phyloP scores from a whole-genome alignment of 2,113 vertebrate species.

The Lanius ludovicianus region DNA sequence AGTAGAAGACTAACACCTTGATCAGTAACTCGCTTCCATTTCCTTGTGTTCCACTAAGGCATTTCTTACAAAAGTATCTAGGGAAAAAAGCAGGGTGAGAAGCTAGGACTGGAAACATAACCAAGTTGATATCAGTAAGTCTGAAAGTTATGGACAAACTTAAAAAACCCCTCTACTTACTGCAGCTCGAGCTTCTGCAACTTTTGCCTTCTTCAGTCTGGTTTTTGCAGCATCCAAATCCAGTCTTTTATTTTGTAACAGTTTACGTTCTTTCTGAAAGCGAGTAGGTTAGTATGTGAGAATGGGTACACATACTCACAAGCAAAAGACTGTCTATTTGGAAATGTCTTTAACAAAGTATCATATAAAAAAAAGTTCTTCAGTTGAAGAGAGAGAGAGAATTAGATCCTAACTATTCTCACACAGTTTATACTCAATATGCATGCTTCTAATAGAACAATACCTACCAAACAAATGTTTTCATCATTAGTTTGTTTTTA shows the following conservation, averaged over 20 bases:
- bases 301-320: neutral
- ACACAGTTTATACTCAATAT: neutral
- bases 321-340: neutral
- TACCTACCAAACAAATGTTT: neutral
- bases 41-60: neutral
- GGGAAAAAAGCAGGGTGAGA: neutral
- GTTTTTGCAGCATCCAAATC: slow-evolving; percentile 98
- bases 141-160: neutral
- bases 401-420: neutral
- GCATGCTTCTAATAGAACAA: neutral
- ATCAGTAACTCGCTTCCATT: neutral
- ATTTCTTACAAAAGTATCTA: neutral
- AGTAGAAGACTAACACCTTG: neutral
- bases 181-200: slow-evolving; percentile 87
- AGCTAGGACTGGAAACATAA: neutral
- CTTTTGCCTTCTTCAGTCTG: slow-evolving; percentile 92
- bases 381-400: neutral
- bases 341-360: neutral
- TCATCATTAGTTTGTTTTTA: neutral
- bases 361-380: neutral
- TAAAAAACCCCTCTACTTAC: slow-evolving; percentile 73
- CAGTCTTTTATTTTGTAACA: slow-evolving; percentile 93
- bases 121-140: neutral
- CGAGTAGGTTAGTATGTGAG: neutral
- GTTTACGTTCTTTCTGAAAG: slow-evolving; percentile 93